phyloP scores from a whole-genome alignment of 2,888 invertebrate species.

The Camponotus fellah region DNA sequence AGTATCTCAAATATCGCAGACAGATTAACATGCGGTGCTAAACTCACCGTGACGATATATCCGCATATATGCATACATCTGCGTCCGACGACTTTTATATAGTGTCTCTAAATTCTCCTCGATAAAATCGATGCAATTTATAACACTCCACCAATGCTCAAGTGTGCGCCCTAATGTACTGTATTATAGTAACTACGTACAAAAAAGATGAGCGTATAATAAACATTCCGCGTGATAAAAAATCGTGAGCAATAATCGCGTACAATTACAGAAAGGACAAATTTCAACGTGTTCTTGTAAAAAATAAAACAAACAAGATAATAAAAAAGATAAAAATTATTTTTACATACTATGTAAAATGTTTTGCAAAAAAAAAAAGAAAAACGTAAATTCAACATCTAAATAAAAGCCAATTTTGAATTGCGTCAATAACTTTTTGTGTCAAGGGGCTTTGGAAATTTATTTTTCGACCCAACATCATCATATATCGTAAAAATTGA shows the following conservation, averaged over 20 bases:
- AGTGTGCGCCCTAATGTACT: slow-evolving; percentile 62
- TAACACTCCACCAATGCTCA: slow-evolving; percentile 51
- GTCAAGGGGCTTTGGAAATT: slow-evolving; percentile 18
- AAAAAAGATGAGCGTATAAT: slow-evolving; percentile 36
- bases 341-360: not conserved
- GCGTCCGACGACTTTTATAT: slow-evolving; percentile 73
- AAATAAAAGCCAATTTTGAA: not conserved
- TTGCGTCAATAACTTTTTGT: not conserved
- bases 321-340: not conserved
- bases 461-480: slow-evolving; percentile 8
- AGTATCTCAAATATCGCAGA: slow-evolving; percentile 12
- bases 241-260: not conserved
- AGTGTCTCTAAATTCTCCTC: slow-evolving; percentile 77
- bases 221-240: not conserved
- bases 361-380: not conserved
- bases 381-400: not conserved
- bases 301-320: slow-evolving; percentile 1
- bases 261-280: not conserved
- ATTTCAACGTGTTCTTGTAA: not conserved
- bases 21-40: slow-evolving; percentile 37
- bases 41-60: slow-evolving; percentile 38
- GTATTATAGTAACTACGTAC: slow-evolving; percentile 39
- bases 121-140: slow-evolving; percentile 80
- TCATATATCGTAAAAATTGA: slow-evolving; percentile 25
- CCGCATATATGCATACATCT: slow-evolving; percentile 64